Percentiles rank a stretch among this genome's conserved stretches.
Evolutionary conservation across 2,797 vertebrate species (phyloP).

Genomic region (Pygocentrus nattereri): DNA sequence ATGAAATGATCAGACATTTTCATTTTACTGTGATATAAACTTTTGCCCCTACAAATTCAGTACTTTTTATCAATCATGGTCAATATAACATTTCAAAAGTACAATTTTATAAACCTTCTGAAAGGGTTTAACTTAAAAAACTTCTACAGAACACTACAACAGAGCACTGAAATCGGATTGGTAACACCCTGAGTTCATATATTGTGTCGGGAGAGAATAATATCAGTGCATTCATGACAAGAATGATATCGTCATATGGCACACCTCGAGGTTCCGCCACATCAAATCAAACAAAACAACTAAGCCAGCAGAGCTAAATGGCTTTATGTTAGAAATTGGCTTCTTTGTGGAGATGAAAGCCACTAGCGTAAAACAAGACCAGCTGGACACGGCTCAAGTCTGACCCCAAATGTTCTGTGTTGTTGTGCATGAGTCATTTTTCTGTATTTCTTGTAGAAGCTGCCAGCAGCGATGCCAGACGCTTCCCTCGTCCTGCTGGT

Average conservation of each 20-base stretch:
- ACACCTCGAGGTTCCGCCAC: background rate
- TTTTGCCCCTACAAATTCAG: no score
- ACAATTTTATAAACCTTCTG: no score
- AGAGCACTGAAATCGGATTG: no score
- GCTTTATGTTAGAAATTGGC: background rate
- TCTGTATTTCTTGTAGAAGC: conserved; percentile 2
- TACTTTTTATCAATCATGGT: no score
- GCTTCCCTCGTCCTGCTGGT: conserved; percentile 7
- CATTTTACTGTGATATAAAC: no score
- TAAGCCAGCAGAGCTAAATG: background rate
- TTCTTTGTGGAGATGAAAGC: background rate
- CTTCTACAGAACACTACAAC: no score
- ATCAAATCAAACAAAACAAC: background rate
- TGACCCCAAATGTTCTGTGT: background rate
- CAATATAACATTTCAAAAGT: no score
- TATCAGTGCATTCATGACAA: background rate
- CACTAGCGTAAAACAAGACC: conserved; percentile 1
- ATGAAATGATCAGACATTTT: no score
- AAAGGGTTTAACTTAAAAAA: no score
- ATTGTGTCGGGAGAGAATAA: background rate
- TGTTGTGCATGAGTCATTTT: conserved; percentile 10
- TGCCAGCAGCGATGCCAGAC: conserved; percentile 1
- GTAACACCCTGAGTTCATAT: background rate
- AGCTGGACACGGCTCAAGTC: background rate
- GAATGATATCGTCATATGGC: background rate